Evolutionary conservation across 2,888 invertebrate species (phyloP).

Genomic region (Eristalinus aeneus): DNA sequence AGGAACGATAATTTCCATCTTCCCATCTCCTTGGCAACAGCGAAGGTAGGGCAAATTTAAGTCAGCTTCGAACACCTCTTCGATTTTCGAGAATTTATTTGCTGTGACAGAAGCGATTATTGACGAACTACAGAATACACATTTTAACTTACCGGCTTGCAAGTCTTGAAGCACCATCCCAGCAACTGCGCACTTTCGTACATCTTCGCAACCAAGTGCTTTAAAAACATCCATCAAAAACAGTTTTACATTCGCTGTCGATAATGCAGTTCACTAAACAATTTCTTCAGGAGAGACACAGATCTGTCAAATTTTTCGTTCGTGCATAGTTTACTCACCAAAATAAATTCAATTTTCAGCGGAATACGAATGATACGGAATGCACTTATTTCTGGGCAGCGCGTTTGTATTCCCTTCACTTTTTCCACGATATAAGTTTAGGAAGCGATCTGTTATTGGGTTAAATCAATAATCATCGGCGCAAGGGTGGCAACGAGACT

Average conservation of each 20-base stretch:
- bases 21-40: constrained; percentile 37
- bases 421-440: neutral
- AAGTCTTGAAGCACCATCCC: neutral
- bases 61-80: constrained; percentile 71
- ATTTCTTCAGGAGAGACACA: neutral
- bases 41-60: constrained; percentile 74
- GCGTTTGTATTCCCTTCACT: neutral
- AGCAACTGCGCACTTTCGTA: neutral
- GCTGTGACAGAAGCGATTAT: neutral
- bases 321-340: neutral
- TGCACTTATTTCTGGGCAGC: neutral
- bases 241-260: neutral
- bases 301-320: neutral
- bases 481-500: neutral
- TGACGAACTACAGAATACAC: neutral
- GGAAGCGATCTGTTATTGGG: neutral
- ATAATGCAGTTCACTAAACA: neutral
- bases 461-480: neutral
- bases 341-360: neutral
- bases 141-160: neutral
- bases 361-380: neutral
- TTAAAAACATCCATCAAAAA: neutral
- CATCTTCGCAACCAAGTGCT: neutral
- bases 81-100: constrained; percentile 47
- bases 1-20: constrained; percentile 73